These are phyloP conservation scores for Fulmarus glacialis DNA, from an alignment of 2,113 vertebrate genomes.

Conservation along the genomic window DNA sequence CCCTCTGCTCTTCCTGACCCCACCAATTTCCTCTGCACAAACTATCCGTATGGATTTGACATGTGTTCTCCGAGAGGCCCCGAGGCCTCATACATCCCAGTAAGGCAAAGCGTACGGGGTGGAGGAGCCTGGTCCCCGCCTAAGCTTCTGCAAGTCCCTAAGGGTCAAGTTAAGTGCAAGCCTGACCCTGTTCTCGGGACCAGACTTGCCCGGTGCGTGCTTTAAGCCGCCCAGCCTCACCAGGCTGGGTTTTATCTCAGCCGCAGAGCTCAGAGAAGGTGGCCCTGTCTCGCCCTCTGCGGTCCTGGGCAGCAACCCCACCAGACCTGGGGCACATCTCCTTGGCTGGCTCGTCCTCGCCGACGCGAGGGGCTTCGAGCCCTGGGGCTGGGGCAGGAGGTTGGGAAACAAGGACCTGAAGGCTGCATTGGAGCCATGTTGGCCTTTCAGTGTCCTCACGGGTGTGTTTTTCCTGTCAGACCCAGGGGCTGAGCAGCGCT, in stretches of 20 bases:
- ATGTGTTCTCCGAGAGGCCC: background rate
- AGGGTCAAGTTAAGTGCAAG: constrained; percentile 14
- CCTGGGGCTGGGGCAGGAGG: background rate
- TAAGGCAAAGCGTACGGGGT: background rate
- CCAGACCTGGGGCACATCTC: background rate
- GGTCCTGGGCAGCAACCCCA: background rate
- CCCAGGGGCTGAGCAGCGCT: background rate
- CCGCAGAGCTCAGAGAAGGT: background rate
- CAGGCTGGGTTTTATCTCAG: background rate
- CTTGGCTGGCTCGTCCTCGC: background rate
- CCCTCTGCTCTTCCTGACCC: background rate
- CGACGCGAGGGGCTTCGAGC: background rate
- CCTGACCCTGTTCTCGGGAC: background rate
- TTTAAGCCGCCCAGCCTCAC: background rate
- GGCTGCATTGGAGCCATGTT: background rate
- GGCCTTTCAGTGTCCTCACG: background rate
- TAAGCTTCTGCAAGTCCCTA: background rate
- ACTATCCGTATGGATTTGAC: background rate
- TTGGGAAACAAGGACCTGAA: background rate
- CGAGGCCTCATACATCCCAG: background rate
- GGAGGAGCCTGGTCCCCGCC: background rate
- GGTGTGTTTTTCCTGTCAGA: background rate
- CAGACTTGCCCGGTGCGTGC: background rate
- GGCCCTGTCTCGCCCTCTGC: rapidly evolving
- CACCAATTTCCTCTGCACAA: background rate